These are phyloP conservation scores for Lampropteryx suffumata DNA, from an alignment of 2,888 invertebrate species.

Conservation along the genomic window DNA sequence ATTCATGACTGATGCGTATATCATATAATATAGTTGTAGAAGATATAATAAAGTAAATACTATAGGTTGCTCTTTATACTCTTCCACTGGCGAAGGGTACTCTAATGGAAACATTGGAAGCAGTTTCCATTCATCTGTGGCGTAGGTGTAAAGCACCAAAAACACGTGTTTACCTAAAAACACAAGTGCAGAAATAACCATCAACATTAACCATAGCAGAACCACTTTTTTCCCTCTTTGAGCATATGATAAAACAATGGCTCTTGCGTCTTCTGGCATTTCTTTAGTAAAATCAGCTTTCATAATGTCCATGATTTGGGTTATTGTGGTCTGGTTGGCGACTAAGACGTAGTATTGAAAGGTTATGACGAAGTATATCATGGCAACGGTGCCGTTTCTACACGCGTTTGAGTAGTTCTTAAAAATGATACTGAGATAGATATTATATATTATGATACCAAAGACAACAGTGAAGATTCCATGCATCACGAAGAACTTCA, in stretches of 20 bases:
- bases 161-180: neutral
- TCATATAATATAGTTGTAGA: neutral
- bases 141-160: neutral
- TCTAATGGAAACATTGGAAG: neutral
- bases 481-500: neutral
- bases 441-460: neutral
- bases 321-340: neutral
- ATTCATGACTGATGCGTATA: constrained; percentile 5
- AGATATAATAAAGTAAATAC: constrained; percentile 12
- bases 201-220: constrained; percentile 13
- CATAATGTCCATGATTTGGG: constrained; percentile 15
- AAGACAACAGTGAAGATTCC: neutral
- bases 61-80: constrained; percentile 13
- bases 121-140: neutral
- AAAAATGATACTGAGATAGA: neutral
- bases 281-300: constrained; percentile 11
- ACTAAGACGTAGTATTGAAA: constrained; percentile 15
- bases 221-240: constrained; percentile 7
- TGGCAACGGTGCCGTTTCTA: constrained; percentile 3
- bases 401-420: constrained; percentile 7
- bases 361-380: constrained; percentile 6
- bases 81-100: constrained; percentile 7
- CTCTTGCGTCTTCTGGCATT: constrained; percentile 8
- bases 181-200: neutral
- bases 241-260: constrained; percentile 12